Conservation (phyloP, 2,113 vertebrate genomes). For the Todiramphus saurophagus region DNA sequence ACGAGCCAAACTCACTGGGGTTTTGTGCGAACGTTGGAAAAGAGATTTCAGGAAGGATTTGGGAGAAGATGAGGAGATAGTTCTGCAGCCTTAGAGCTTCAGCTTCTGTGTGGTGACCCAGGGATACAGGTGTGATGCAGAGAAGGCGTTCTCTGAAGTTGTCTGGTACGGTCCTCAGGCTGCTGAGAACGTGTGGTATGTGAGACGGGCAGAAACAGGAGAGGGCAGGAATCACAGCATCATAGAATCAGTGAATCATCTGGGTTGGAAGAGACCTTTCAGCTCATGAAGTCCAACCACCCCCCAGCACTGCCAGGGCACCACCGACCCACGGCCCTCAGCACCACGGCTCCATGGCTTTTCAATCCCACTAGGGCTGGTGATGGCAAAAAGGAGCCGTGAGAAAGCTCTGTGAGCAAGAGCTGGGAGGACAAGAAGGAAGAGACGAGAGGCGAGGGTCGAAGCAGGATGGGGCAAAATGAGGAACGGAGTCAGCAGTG, state of each 20-base stretch:
- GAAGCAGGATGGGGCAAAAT: not conserved
- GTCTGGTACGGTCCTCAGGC: not conserved
- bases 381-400: not conserved
- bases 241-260: not conserved
- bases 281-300: not conserved
- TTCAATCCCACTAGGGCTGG: not conserved
- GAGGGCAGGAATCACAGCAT: not conserved
- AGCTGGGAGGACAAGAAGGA: not conserved
- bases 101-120: not conserved
- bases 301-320: not conserved
- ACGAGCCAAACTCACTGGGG: fast-evolving
- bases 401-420: not conserved
- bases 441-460: not conserved
- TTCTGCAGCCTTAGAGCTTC: not conserved
- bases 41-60: not conserved
- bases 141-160: not conserved
- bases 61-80: not conserved
- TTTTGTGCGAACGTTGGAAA: not conserved
- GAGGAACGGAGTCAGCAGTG: fast-evolving
- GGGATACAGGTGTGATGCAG: not conserved
- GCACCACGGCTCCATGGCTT: not conserved
- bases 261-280: not conserved
- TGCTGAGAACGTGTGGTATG: fast-evolving
- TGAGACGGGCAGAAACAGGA: not conserved
- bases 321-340: not conserved